These are phyloP conservation scores for Aphelenchoides avenae DNA, from an alignment of 1,140 invertebrate genomes.

Conservation along the genomic window DNA sequence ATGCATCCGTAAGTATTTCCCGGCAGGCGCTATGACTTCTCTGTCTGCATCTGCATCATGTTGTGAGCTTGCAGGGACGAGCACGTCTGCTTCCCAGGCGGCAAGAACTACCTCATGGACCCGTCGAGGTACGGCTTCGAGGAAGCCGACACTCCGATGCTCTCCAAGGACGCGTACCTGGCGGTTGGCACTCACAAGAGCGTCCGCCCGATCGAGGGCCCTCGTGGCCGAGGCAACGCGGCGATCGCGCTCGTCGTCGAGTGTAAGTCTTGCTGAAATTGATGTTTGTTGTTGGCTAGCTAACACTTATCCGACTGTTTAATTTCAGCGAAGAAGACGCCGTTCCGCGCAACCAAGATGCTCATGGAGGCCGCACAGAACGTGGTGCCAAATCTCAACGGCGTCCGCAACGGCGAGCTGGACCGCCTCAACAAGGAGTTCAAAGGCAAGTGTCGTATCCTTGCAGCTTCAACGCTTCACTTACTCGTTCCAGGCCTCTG, in stretches of 20 bases:
- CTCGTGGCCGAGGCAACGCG: not conserved
- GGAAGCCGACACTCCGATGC: slow-evolving; percentile 3
- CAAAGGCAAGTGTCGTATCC: slow-evolving; percentile 4
- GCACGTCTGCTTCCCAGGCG: slow-evolving; percentile 6
- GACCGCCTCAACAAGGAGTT: not conserved
- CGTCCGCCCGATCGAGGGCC: slow-evolving; percentile 16
- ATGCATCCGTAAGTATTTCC: slow-evolving; percentile 11
- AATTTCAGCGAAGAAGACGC: slow-evolving; percentile 14
- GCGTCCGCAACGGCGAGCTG: slow-evolving; percentile 1
- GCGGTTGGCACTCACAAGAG: slow-evolving; percentile 22
- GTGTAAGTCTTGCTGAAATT: slow-evolving; percentile 9
- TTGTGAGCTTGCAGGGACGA: slow-evolving; percentile 4
- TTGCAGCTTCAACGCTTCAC: not conserved
- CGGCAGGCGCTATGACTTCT: not conserved
- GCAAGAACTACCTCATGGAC: slow-evolving; percentile 15
- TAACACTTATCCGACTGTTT: not conserved
- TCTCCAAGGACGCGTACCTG: slow-evolving; percentile 19
- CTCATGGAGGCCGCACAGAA: slow-evolving; percentile 1
- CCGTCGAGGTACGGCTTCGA: slow-evolving; percentile 9
- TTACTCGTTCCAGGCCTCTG: slow-evolving; percentile 6
- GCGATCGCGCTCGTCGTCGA: slow-evolving; percentile 20
- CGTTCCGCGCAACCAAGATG: slow-evolving; percentile 14
- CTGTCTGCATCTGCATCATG: not conserved
- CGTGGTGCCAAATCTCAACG: not conserved
- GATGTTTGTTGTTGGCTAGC: not conserved